These are phyloP conservation scores for Macrotrachela quadricornifera DNA, from an alignment of 1,140 invertebrate species.

Conservation along the genomic window DNA sequence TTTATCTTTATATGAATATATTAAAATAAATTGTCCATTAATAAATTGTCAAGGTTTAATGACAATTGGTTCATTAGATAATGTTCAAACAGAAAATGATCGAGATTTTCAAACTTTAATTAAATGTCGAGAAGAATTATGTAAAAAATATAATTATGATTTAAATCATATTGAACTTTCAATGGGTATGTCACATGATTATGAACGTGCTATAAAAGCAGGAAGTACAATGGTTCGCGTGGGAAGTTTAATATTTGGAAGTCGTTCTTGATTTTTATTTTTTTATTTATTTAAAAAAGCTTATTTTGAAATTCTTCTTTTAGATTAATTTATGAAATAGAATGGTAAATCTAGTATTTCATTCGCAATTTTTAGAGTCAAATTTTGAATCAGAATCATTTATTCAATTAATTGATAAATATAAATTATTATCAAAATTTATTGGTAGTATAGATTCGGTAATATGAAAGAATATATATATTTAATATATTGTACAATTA, in stretches of 20 bases:
- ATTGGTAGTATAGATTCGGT: too few relatives aligned
- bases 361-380: too few relatives aligned
- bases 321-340: too few relatives aligned
- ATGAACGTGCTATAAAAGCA: constrained; percentile 69
- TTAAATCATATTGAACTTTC: constrained; percentile 55
- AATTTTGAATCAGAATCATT: too few relatives aligned
- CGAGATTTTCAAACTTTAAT: constrained; percentile 64
- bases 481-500: too few relatives aligned
- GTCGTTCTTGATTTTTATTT: constrained; percentile 21
- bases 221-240: constrained; percentile 71
- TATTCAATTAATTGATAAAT: too few relatives aligned
- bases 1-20: constrained; percentile 43
- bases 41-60: constrained; percentile 67
- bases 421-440: too few relatives aligned
- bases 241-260: constrained; percentile 65
- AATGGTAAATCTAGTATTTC: too few relatives aligned
- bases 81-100: constrained; percentile 63
- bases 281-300: too few relatives aligned
- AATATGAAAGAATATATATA: too few relatives aligned
- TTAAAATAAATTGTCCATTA: constrained; percentile 54
- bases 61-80: constrained; percentile 69
- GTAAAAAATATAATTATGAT: constrained; percentile 42
- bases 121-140: constrained; percentile 47
- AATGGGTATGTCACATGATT: constrained; percentile 97
- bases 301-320: too few relatives aligned